Evolutionary conservation across 1,140 invertebrate genomes (phyloP), one percentile per base, ranked within the genome.

Genomic region (Zaprionus ghesquierei): DNA sequence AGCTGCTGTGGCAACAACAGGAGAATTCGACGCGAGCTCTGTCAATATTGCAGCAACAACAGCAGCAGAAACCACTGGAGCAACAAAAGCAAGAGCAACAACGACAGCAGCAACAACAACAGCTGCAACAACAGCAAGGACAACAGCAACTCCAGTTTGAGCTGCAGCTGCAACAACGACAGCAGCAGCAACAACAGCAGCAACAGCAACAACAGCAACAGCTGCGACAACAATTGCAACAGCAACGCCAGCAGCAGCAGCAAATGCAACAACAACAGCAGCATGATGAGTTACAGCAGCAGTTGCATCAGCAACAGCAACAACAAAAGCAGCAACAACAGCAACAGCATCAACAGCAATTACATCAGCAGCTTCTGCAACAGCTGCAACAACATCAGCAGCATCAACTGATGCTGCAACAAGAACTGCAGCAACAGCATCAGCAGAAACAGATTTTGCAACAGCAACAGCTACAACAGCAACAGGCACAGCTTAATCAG

Each of bases 1-100:
- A 74, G 23, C 3, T 69, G 13, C 58, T 55, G 10, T 55, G 49
- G 64, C 70, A 73, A 33, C 20, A 35, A 23, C 31, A 55, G 6
- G 60, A 49, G 41, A 41, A 64, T 1, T 5, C 49, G n/a, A 10
- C 9, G 5, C 18, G 23, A 4, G 22, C 2, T n/a, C 41, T 38
- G 6, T 23, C 35, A n/a, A 9, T 41, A 8, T 15, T 13, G 25
- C 29, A 23, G 5, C 63, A 66, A 9, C 41, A 53, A 22, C 56
- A 35, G 46, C 27, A 15, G 5, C 51, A 29, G 1, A 3, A 62
- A 3, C 15, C 10, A 15, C 27, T 23, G 10, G 35, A n/a, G 15
- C 25, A 20, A 12, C 50, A 64, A 10, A 27, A 38, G 15, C 27
- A 33, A 8, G 27, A 12, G 13, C 58, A 10, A 15, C 15, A n/a